Evolutionary conservation across 2,797 vertebrate genomes (phyloP).

Genomic region (Buphagus erythrorhynchus): DNA sequence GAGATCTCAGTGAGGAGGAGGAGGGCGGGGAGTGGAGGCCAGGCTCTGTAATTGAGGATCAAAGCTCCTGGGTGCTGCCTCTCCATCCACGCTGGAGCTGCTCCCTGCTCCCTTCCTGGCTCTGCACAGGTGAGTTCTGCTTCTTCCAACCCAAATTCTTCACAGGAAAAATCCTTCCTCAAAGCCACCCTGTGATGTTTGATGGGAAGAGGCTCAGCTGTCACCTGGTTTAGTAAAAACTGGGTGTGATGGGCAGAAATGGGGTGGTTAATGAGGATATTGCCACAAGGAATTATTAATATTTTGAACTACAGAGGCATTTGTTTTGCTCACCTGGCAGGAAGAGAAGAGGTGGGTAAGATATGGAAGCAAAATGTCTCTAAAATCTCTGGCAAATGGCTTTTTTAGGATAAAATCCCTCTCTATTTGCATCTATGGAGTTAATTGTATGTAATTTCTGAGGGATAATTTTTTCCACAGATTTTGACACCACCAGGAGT

Average conservation of each 20-base stretch:
- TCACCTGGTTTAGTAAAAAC: neutral
- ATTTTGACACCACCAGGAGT: neutral
- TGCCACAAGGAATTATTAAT: neutral
- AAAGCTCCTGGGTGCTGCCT: neutral
- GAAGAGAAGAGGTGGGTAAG: neutral
- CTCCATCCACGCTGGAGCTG: neutral
- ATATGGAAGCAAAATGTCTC: neutral
- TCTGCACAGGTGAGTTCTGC: neutral
- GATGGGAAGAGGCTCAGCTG: neutral
- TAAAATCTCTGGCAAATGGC: neutral
- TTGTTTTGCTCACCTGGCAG: neutral
- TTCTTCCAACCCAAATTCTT: accelerated
- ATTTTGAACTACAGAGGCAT: neutral
- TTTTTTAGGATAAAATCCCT: neutral
- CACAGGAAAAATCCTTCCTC: neutral
- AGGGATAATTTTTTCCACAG: neutral
- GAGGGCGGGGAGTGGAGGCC: neutral
- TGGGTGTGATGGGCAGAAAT: neutral
- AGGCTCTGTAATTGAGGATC: constrained; percentile 39
- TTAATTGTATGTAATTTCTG: neutral
- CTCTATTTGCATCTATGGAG: neutral
- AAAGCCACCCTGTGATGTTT: neutral
- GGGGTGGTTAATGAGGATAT: neutral
- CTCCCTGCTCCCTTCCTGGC: neutral
- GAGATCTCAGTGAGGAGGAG: neutral